Evolutionary conservation across 2,888 invertebrate species (phyloP).

Genomic region (Epistrophella euchroma): DNA sequence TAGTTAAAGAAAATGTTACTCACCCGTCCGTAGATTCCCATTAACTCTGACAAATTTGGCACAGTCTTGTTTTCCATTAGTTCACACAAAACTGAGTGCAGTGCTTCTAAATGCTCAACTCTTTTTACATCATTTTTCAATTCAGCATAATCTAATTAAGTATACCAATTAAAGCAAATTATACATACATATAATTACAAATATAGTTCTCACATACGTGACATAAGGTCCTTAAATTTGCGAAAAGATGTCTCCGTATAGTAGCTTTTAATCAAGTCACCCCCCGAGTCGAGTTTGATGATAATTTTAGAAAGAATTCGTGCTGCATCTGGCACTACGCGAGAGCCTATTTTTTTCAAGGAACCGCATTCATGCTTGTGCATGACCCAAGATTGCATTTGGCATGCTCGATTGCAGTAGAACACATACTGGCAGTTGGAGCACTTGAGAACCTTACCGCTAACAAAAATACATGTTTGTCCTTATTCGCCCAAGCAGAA

Average conservation of each 20-base stretch:
- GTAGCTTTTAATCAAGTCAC: conserved; percentile 87
- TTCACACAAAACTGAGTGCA: conserved; percentile 89
- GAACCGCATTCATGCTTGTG: conserved; percentile 94
- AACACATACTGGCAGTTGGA: conserved; percentile 92
- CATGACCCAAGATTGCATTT: conserved; percentile 91
- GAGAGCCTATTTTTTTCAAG: conserved; percentile 89
- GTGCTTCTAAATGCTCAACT: conserved; percentile 91
- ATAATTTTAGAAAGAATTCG: conserved; percentile 91
- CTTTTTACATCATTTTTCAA: conserved; percentile 90
- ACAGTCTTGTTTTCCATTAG: conserved; percentile 88
- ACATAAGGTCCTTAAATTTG: conserved; percentile 94
- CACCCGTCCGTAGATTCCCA: conserved; percentile 95
- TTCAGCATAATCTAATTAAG: conserved; percentile 90
- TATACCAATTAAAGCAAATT: not conserved
- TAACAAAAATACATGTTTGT: conserved; percentile 80
- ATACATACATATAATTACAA: not conserved
- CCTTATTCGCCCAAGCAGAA: not conserved
- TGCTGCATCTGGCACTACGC: conserved; percentile 92
- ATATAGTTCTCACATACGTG: conserved; percentile 88
- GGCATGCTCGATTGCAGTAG: conserved; percentile 93
- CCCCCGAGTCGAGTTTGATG: conserved; percentile 86
- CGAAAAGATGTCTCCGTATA: conserved; percentile 89
- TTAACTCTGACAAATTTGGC: conserved; percentile 90
- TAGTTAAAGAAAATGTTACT: conserved; percentile 79
- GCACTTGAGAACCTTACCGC: conserved; percentile 90